Evolutionary conservation across 2,888 invertebrate species (phyloP), one percentile per base, ranked within the genome.

Genomic region (Thyatira batis): DNA sequence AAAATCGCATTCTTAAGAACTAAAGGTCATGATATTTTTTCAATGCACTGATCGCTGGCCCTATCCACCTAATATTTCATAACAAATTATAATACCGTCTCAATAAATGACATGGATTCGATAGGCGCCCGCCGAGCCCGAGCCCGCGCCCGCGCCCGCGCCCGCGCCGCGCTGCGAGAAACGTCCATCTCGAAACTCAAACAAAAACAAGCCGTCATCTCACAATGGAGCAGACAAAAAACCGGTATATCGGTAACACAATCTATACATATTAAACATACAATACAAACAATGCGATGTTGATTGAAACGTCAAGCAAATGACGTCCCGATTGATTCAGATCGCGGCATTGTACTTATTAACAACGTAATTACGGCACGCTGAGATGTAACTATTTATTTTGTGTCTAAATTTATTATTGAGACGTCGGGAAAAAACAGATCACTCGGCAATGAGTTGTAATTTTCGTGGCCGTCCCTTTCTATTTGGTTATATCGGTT

Each of bases 261-360:
- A 91, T 92, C 90, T 89, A 80, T 83, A 82, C 81, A 80, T 87
- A 89, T 89, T 88, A 88, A 88, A 89, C 87, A 78, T 78, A 88
- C 87, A 91, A 91, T 85, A 88, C 90, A 91, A 92, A 92, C 92
- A 92, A 90, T 85, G 83, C 80, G 75, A 85, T 80, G 88, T 83
- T 90, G 92, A 92, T 92, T 92, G 91, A 91, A 91, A 92, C 89
- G 92, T 92, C 91, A 91, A 80, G 71, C 83, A 82, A 85, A 84
- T 84, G 87, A 87, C 84, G 86, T 79, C 75, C 67, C 83, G 89
- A 89, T 88, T 87, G 89, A 89, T 86, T 89, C 84, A 71, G 84
- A 82, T 78, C 80, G 76, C 67, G 65, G 71, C 87, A 84, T 86
- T 86, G 86, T 88, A 86, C 83, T 85, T 90, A 90, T 90, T 91